Conservation (phyloP, 2,797 vertebrate species). For the Acridotheres tristis region DNA sequence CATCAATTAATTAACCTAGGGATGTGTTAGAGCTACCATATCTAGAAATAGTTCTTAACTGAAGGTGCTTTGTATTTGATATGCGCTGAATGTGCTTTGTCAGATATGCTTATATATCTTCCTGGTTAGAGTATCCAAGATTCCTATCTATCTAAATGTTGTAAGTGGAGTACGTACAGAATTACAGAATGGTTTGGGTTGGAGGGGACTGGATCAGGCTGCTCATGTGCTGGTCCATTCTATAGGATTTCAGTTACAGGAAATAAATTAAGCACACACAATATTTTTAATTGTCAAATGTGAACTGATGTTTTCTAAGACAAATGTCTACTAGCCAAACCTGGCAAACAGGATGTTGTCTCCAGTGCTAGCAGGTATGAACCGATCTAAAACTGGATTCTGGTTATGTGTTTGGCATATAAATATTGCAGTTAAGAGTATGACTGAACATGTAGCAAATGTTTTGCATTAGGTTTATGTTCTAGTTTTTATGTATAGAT, state of each 20-base stretch:
- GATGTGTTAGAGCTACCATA: background rate
- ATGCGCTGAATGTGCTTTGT: no score
- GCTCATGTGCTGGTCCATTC: background rate
- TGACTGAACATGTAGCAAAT: background rate
- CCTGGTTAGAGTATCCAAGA: background rate
- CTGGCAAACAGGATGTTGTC: background rate
- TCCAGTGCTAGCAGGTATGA: background rate
- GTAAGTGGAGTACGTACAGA: background rate
- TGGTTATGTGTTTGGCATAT: background rate
- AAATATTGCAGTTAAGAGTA: background rate
- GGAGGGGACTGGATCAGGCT: background rate
- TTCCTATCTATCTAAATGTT: no score
- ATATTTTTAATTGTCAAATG: background rate
- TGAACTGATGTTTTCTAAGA: background rate
- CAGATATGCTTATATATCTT: background rate
- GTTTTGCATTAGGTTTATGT: background rate
- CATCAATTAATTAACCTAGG: background rate
- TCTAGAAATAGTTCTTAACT: background rate
- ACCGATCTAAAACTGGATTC: background rate
- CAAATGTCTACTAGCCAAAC: background rate
- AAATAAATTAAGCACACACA: background rate
- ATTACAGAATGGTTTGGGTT: background rate
- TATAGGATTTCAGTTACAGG: background rate
- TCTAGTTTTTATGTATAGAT: background rate
- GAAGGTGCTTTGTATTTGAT: background rate